Base-by-base conservation (phyloP, 2,797 vertebrate species). In the Bovichtus diacanthus region DNA sequence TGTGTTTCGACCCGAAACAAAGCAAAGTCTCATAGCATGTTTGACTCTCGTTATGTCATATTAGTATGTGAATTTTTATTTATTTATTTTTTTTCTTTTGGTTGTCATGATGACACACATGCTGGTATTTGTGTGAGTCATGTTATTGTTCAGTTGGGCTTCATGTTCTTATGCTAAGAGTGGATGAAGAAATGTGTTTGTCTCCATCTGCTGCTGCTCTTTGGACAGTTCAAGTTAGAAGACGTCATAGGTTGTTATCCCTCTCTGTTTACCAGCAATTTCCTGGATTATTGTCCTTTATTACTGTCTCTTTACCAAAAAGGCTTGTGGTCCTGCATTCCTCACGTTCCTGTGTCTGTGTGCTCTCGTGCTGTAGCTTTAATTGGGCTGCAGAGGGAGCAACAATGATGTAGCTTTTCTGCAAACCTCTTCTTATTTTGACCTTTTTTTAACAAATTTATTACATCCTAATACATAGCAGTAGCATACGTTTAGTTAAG, bases 351-450 rank as follows among this genome's bases (percentile, higher is more conserved):
- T 68, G 10, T 59, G 46, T 76, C 44, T 38, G 6, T 31, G 4
- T 19, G 1, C 34, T 50, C 34, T 25, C 5, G 0, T 81, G 86
- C 27, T 23, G 31, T 66, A 41, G 46, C 82, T 43, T 44, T 38
- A 19, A 39, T 55, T 51, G 38, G 53, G 53, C 90, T 80, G 74
- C 62, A 90, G 89, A 81, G 81, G 88, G 87, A 64, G 80, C 83
- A 72, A 58, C 50, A 25, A 75, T 58, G 56, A 55, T 58, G 50
- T 15, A 29, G 25, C 3, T n/a, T n/a, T n/a, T n/a, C n/a, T n/a
- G n/a, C 29, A 21, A 62, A 46, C 11, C 13, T 15, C 1, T n/a
- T 9, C 1, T 18, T 36, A 34, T 6, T 60, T 19, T 13, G 10
- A 5, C 9, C 23, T n/a, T 11, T 39, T 16, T n/a, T 38, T 12